Evolutionary conservation across 2,113 vertebrate genomes (phyloP).

Genomic region (Podocnemis expansa): DNA sequence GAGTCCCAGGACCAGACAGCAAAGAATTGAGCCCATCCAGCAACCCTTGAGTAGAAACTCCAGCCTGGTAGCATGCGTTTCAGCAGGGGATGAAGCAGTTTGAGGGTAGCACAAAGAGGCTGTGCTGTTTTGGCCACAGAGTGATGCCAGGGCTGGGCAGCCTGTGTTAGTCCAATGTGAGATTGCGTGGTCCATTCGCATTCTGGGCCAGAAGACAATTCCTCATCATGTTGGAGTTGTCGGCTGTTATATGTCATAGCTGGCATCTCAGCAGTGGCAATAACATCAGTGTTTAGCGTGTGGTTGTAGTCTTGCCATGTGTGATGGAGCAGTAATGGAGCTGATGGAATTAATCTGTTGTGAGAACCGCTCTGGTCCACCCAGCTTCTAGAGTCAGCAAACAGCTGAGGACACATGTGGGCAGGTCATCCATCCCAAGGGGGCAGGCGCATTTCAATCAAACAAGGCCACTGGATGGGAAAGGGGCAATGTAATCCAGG

Average conservation of each 20-base stretch:
- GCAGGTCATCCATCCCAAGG: neutral
- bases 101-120: too few species aligned
- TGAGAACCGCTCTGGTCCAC: neutral
- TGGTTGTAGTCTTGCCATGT: too few species aligned
- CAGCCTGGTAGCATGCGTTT: too few species aligned
- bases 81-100: too few species aligned
- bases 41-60: too few species aligned
- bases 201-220: neutral
- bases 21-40: too few species aligned
- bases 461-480: neutral
- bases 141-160: neutral
- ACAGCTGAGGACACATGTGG: neutral
- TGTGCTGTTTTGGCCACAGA: neutral
- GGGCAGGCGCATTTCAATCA: too few species aligned
- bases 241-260: neutral
- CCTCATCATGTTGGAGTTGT: neutral
- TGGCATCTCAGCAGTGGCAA: neutral
- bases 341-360: neutral
- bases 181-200: too few species aligned
- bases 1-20: too few species aligned
- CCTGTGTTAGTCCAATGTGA: neutral
- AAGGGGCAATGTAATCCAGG: neutral
- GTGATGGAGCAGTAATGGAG: neutral
- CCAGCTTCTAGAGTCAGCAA: neutral
- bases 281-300: neutral